phyloP scores from a whole-genome alignment of 1,140 invertebrate genomes.

The Laupala kohalensis region DNA sequence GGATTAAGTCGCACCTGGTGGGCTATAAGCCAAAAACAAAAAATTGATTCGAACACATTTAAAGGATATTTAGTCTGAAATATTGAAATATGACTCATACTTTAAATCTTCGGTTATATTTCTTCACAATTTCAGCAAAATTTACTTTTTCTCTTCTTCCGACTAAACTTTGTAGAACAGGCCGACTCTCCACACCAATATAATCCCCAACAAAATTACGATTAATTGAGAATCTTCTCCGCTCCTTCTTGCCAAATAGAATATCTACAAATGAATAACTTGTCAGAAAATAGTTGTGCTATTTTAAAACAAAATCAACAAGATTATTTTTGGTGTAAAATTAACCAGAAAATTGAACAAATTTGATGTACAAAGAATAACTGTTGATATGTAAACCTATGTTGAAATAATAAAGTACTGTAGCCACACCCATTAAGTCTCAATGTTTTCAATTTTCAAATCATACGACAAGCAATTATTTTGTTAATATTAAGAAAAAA shows the following conservation, averaged over 20 bases:
- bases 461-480: too few relatives aligned
- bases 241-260: conserved; percentile 52
- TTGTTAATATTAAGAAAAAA: too few relatives aligned
- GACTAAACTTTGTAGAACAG: conserved; percentile 40
- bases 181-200: conserved; percentile 52
- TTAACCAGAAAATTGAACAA: too few relatives aligned
- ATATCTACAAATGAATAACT: conserved; percentile 30
- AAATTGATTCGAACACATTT: too few relatives aligned
- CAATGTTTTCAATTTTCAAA: too few relatives aligned
- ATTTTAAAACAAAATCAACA: too few relatives aligned
- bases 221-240: conserved; percentile 50
- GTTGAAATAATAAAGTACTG: too few relatives aligned
- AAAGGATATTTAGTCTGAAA: neutral
- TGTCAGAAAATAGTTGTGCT: too few relatives aligned
- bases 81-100: conserved; percentile 15
- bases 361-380: too few relatives aligned
- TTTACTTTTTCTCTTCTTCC: conserved; percentile 53
- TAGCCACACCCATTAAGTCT: too few relatives aligned
- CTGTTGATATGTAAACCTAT: too few relatives aligned
- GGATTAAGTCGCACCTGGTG: conserved; percentile 49
- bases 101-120: conserved; percentile 60
- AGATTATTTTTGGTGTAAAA: too few relatives aligned
- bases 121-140: conserved; percentile 54
- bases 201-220: conserved; percentile 64
- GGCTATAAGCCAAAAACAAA: conserved; percentile 21